Base-by-base conservation (phyloP, 2,797 vertebrate species). In the Notamacropus eugenii region DNA sequence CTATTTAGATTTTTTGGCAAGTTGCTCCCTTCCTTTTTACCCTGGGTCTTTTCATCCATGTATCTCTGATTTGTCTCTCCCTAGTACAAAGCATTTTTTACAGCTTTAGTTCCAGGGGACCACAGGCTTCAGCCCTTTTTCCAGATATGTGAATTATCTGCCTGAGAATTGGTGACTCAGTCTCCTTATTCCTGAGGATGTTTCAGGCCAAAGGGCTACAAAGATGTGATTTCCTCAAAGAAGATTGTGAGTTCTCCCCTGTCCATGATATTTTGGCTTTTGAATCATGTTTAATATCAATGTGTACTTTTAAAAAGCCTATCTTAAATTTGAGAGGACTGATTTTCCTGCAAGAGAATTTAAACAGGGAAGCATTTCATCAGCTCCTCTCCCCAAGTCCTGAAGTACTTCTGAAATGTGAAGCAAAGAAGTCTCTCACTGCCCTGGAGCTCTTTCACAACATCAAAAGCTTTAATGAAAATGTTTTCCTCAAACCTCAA, bases 401-500 rank as follows among this genome's bases (percentile, higher is more conserved):
- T 96, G 93, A 98, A 98, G 97, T 97, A 97, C 96, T 98, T 97
- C 98, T 98, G 97, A 98, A 98, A 98, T 94, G 90, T 94, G 97
- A 98, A 98, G 98, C 10, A 5, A 96, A 98, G 98, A 96, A 97
- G 94, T 96, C 96, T 98, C 96, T 98, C 96, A 96, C 96, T 97
- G 98, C 98, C 98, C 98, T 92, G 92, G 54, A 98, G 98, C 98
- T 91, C 58, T 98, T 98, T 95, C 92, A 55, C 93, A 97, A 98
- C 98, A 98, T 99, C 98, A 98, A 98, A 98, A 96, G 58, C 97
- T 98, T 87, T 94, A 95, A 94, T 98, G 97, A 98, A 98, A 98
- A 98, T 98, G 97, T 98, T 98, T 98, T 98, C 97, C 96, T 97
- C 95, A 97, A 98, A 98, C 97, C 97, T 97, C 97, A 97, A 98